Evolutionary conservation across 2,797 vertebrate species (phyloP), one percentile per base, ranked within the genome.

Genomic region (Lutjanus argentimaculatus): DNA sequence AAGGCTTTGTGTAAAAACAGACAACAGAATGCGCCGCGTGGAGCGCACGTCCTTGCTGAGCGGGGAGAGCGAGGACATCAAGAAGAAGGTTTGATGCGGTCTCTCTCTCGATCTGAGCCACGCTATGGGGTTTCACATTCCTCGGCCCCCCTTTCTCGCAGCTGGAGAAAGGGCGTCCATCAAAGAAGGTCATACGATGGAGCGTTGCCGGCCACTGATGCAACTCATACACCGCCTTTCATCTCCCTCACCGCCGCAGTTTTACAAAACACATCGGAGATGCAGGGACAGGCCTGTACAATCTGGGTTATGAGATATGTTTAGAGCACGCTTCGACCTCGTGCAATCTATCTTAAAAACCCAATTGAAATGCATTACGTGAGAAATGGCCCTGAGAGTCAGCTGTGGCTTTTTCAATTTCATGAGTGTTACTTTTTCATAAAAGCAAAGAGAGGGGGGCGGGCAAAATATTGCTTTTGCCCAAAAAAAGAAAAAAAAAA

Each of bases 371-470:
- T 84, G 77, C 89, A 88, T 87, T 85, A 92, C 10, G n/a, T 87
- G 83, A 93, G 83, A 85, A 87, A 90, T 90, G 76, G 78, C 36
- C 58, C 82, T 53, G 61, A 70, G 84, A 91, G 81, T 90, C 77
- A 84, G 78, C 85, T 78, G 77, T 82, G 83, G 72, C 84, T 89
- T 87, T 90, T 92, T 92, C 89, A 87, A 92, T 93, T 92, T 90
- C 68, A 82, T 40, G 72, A 84, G 72, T 85, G 92, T 94, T 85
- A 85, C 79, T 90, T 89, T 93, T 92, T 91, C 88, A 92, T 91
- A 88, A 92, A 88, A 89, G 46, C 72, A 69, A 72, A 12, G 48
- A 36, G 30, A 72, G 14, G 48, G 48, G 70, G 25, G 21, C 0
- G 40, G 16, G 21, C 15, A 77, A 74, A 88, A 88, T 91, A 93